phyloP scores from a whole-genome alignment of 1,140 invertebrate genomes.

The Lerema accius region DNA sequence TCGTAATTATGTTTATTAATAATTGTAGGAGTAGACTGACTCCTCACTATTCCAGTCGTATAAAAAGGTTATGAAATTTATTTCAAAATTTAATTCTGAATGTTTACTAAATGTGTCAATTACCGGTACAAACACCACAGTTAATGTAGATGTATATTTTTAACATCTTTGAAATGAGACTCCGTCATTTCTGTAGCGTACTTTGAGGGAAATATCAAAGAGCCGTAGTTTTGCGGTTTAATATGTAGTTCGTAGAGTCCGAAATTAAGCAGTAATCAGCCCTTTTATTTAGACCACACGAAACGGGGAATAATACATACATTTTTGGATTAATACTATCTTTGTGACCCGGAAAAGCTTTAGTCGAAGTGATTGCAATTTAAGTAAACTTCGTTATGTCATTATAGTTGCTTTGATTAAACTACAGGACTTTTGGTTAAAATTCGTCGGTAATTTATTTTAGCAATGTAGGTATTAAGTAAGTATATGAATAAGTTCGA shows the following conservation, averaged over 20 bases:
- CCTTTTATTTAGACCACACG: conserved; percentile 6
- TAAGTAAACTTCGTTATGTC: too few species aligned
- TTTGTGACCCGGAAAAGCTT: conserved; percentile 10
- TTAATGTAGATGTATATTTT: not conserved
- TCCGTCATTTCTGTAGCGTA: conserved; percentile 1
- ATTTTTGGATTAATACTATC: conserved; percentile 15
- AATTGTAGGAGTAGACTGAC: too few species aligned
- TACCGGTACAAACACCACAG: not conserved
- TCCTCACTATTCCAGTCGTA: too few species aligned
- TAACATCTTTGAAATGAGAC: conserved; percentile 10
- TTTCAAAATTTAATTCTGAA: too few species aligned
- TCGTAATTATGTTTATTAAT: too few species aligned
- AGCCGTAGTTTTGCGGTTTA: conserved; percentile 16
- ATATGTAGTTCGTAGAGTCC: conserved; percentile 19
- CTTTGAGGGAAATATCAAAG: conserved; percentile 18
- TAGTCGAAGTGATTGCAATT: too few species aligned
- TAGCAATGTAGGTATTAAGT: too few species aligned
- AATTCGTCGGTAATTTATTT: too few species aligned
- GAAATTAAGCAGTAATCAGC: conserved; percentile 19
- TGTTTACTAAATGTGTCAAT: not conserved
- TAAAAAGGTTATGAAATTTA: too few species aligned
- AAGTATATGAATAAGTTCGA: too few species aligned
- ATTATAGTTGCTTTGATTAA: too few species aligned
- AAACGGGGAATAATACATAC: not conserved
- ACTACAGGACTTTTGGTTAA: too few species aligned